phyloP scores from a whole-genome alignment of 2,113 vertebrate species.

The Tamias sibiricus region DNA sequence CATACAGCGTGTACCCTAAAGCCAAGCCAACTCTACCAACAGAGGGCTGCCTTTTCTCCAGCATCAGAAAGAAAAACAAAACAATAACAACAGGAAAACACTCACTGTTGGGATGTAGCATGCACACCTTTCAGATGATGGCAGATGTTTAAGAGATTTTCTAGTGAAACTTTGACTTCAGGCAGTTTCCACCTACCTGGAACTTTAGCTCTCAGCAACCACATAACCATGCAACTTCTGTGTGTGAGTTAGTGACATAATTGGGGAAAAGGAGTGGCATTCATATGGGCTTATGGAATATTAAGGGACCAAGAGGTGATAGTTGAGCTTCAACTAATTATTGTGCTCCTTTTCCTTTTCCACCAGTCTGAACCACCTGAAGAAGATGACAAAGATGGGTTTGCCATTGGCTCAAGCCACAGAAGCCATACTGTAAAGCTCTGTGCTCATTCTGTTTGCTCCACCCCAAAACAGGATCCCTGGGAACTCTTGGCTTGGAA shows the following conservation, averaged over 20 bases:
- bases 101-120: accelerated
- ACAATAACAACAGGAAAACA: not conserved
- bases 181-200: not conserved
- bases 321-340: not conserved
- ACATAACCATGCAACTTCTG: not conserved
- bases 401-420: not conserved
- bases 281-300: not conserved
- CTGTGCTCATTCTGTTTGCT: not conserved
- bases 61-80: not conserved
- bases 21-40: not conserved
- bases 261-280: accelerated
- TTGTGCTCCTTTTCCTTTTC: not conserved
- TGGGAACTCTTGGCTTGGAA: not conserved
- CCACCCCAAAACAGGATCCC: not conserved
- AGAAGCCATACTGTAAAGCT: accelerated
- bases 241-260: not conserved
- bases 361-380: not conserved
- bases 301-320: not conserved
- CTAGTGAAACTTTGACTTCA: not conserved
- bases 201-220: not conserved
- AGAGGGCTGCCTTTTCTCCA: not conserved
- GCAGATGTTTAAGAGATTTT: not conserved
- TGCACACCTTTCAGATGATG: not conserved
- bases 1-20: accelerated
- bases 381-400: not conserved